Evolutionary conservation across 2,797 vertebrate species (phyloP), one percentile per base, ranked within the genome.

Genomic region (Dendrocincla fuliginosa): DNA sequence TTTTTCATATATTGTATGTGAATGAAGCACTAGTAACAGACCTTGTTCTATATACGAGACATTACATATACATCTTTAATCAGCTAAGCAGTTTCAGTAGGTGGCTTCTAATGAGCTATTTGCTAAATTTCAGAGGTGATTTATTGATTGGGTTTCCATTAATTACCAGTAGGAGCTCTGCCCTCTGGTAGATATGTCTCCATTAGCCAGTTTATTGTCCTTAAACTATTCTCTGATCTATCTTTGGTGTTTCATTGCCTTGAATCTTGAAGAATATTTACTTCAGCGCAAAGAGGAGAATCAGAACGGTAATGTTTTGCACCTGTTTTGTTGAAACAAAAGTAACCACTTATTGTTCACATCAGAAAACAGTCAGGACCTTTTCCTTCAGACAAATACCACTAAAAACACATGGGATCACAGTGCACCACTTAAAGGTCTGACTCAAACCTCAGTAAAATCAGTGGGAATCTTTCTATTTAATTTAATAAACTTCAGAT

Each of bases 51-150:
- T 74, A 89, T 42, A 68, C 24, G 77, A 89, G 47, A 92, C 17
- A 81, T 84, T 88, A 77, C 27, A 77, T 16, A 92, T 32, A 95
- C 63, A 37, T 60, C 27, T 90, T 84, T 87, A 95, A 83, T 70
- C 56, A 47, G 27, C 52, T 47, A 76, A 97, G 73, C 84, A 88
- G 52, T 91, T 96, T 89, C 96, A 95, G 89, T 93, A 91, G 94
- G 87, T 95, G 79, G 59, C 55, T 96, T 32, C 64, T 96, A 95
- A 89, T 63, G 32, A 94, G 23, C 71, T 90, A 76, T 93, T 94
- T 94, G 49, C 56, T 89, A 61, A 49, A 83, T 71, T 97, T 95
- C 79, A 78, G 68, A 87, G 46, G 57, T 94, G 74, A 91, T 86
- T 94, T 95, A 88, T 76, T 88, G 80, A 96, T 61, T 69, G 1